Evolutionary conservation across 2,113 vertebrate species (phyloP).

Genomic region (Chrysemys picta): DNA sequence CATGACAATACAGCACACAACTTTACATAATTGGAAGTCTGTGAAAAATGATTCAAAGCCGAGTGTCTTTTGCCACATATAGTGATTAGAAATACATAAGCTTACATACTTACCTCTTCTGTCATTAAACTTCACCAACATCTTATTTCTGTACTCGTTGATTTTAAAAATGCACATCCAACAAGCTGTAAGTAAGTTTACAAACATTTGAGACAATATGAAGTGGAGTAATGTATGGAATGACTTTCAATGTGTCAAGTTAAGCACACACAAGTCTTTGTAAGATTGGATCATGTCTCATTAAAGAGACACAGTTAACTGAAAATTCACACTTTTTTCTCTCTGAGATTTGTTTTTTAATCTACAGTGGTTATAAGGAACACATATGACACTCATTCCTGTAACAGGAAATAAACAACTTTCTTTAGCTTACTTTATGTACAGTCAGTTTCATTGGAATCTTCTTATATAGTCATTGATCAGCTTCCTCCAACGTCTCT

Average conservation of each 20-base stretch:
- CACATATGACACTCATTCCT: background rate
- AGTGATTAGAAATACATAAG: fast-evolving
- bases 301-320: background rate
- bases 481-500: background rate
- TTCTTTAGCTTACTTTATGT: background rate
- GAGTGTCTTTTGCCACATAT: background rate
- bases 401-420: background rate
- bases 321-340: background rate
- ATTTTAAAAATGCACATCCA: background rate
- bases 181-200: background rate
- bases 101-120: fast-evolving
- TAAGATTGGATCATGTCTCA: background rate
- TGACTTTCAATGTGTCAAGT: background rate
- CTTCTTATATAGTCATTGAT: fast-evolving
- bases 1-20: background rate
- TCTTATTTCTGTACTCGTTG: background rate
- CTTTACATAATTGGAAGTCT: background rate
- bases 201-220: background rate
- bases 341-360: background rate
- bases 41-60: background rate
- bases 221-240: background rate
- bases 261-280: background rate
- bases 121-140: background rate
- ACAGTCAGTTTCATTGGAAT: background rate
- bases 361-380: background rate